Conservation (phyloP, 2,113 vertebrate species). For the Axis porcinus region DNA sequence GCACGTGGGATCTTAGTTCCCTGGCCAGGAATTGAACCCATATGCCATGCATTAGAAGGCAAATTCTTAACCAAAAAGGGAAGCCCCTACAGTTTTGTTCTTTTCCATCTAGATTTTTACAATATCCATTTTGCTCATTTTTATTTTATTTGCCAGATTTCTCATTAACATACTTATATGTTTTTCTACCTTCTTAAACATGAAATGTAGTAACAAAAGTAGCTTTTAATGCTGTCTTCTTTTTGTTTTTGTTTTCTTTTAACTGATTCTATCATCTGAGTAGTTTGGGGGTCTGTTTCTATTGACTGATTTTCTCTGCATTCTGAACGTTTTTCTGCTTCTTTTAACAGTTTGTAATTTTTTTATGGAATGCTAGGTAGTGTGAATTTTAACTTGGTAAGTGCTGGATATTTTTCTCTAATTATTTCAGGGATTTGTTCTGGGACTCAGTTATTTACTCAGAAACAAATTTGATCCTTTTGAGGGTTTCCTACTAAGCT, state of each 20-base stretch:
- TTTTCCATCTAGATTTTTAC: not conserved
- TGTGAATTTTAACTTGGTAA: conserved; percentile 12
- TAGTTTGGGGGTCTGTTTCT: not conserved
- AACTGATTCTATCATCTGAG: not conserved
- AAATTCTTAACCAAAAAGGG: not conserved
- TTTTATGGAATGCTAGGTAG: not conserved
- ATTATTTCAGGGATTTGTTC: not conserved
- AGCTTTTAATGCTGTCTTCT: not conserved
- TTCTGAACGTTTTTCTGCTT: not conserved
- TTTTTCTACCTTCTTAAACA: not conserved
- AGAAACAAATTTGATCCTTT: conserved; percentile 10
- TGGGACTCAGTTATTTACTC: not conserved
- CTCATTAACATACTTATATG: not conserved
- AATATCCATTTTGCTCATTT: not conserved
- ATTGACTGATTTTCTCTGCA: not conserved
- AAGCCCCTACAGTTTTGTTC: not conserved
- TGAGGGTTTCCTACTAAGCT: not conserved
- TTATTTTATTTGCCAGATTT: not conserved
- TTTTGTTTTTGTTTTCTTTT: not conserved
- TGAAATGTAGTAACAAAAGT: not conserved
- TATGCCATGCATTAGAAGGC: not conserved
- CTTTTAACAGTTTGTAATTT: not conserved
- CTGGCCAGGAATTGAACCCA: not conserved
- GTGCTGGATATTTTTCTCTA: not conserved
- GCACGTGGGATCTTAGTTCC: not conserved